Evolutionary conservation across 2,888 invertebrate species (phyloP).

Genomic region (Agrotis clavis): DNA sequence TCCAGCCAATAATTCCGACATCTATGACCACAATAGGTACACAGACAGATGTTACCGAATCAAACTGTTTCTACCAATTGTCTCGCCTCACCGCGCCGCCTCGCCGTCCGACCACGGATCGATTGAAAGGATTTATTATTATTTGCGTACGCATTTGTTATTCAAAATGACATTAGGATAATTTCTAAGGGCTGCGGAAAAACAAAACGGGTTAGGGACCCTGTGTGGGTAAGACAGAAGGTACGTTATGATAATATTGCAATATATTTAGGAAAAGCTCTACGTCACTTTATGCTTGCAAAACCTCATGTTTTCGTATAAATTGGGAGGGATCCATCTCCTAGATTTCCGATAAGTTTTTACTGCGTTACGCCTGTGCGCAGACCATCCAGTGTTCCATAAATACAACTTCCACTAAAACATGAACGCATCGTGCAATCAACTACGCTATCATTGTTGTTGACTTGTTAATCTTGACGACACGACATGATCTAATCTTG

Average conservation of each 20-base stretch:
- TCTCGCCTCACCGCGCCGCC: slow-evolving; percentile 6
- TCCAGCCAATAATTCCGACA: slow-evolving; percentile 7
- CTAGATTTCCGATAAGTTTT: too few relatives aligned
- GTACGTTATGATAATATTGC: neutral
- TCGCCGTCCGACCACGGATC: slow-evolving; percentile 20
- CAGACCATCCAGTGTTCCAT: too few relatives aligned
- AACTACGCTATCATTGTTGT: neutral
- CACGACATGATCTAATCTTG: neutral
- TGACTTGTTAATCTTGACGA: neutral
- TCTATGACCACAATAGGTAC: slow-evolving; percentile 18
- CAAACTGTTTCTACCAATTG: slow-evolving; percentile 24
- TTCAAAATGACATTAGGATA: slow-evolving; percentile 63
- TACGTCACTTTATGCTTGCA: too few relatives aligned
- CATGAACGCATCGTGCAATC: neutral
- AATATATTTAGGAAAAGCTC: too few relatives aligned
- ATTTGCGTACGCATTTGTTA: slow-evolving; percentile 61
- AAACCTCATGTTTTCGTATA: too few relatives aligned
- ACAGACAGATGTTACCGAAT: slow-evolving; percentile 39
- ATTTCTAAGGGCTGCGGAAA: slow-evolving; percentile 47
- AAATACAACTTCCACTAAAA: too few relatives aligned
- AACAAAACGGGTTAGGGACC: slow-evolving; percentile 38
- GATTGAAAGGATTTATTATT: slow-evolving; percentile 53
- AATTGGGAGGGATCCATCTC: too few relatives aligned
- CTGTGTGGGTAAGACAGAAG: slow-evolving; percentile 15
- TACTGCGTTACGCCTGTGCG: too few relatives aligned